A percentile compares a stretch with the other conserved stretches of the same genome.
Conservation (phyloP, 2,888 invertebrate genomes). For the Tolmerus cingulatus region DNA sequence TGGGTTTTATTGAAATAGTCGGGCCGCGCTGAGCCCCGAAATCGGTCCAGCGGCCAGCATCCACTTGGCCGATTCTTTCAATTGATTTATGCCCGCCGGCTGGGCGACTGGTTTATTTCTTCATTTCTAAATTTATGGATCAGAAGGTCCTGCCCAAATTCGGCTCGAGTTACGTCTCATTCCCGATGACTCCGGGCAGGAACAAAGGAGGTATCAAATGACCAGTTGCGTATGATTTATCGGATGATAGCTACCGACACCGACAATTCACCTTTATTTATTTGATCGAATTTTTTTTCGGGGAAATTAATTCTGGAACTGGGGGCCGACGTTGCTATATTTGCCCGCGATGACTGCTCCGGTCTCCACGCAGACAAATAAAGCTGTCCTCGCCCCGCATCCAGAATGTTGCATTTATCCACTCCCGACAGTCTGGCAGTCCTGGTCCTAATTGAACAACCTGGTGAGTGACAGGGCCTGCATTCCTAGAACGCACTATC, state of each 20-base stretch:
- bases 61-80: not conserved
- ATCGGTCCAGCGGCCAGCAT: not conserved
- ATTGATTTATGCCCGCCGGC: conserved; percentile 19
- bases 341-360: not conserved
- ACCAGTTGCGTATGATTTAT: conserved; percentile 23
- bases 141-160: not conserved
- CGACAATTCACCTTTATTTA: not conserved
- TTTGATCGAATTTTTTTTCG: not conserved
- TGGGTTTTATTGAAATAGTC: conserved; percentile 12
- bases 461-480: conserved; percentile 19
- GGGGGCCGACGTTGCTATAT: not conserved
- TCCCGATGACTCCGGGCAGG: not conserved
- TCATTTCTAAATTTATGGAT: conserved; percentile 30
- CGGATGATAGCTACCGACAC: not conserved
- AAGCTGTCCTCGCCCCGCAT: not conserved
- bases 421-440: not conserved
- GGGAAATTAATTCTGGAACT: not conserved
- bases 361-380: not conserved
- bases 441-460: conserved; percentile 16
- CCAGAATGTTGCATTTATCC: not conserved
- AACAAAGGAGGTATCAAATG: not conserved
- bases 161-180: conserved; percentile 6
- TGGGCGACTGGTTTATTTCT: conserved; percentile 23
- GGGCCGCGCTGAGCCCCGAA: not conserved
- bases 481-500: conserved; percentile 8